Evolutionary conservation across 2,113 vertebrate species (phyloP), one percentile per base, ranked within the genome.

Genomic region (Capricornis sumatraensis): DNA sequence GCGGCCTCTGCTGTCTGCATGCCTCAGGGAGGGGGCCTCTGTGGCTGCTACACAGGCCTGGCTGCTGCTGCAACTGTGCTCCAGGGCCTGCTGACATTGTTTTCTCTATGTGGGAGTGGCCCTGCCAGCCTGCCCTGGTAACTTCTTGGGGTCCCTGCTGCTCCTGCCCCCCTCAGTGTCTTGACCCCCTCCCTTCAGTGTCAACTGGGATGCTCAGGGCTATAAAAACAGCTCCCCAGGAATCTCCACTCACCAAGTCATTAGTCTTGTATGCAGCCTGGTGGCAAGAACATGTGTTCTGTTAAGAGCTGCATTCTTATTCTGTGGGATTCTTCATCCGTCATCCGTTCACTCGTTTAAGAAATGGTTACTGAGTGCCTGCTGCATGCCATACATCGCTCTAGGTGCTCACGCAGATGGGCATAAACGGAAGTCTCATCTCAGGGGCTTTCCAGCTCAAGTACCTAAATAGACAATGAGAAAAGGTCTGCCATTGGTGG

Each of bases 191-290:
- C 55, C 47, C 9, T 71, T 50, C 25, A 1, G 2, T 74, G 87
- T 76, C 67, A 60, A 43, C 52, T 17, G 15, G 5, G 15, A 25
- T 43, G 40, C 27, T 87, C 74, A 74, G 89, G 76, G 40, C 43
- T 36, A 0, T 1, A 0, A 16, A 74, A 25, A 43, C 10, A 45
- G 53, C 15, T 28, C 23, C 50, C 11, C 2, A 7, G 64, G 55
- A 27, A n/a, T 17, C 47, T 27, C 67, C 25, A 27, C 40, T n/a
- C 25, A 11, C 30, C 40, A 57, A 45, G 13, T 53, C 93, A 6
- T 16, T 52, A 62, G 43, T 89, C 85, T 92, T 55, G 2, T 50
- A 60, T 55, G 60, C 43, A 47, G 16, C 11, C 88, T 74, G 16
- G 8, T 57, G 60, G 93, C n/a, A 89, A 53, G 47, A 87, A 85